phyloP scores from a whole-genome alignment of 1,140 invertebrate genomes.

The Lasioglossum baleicum region DNA sequence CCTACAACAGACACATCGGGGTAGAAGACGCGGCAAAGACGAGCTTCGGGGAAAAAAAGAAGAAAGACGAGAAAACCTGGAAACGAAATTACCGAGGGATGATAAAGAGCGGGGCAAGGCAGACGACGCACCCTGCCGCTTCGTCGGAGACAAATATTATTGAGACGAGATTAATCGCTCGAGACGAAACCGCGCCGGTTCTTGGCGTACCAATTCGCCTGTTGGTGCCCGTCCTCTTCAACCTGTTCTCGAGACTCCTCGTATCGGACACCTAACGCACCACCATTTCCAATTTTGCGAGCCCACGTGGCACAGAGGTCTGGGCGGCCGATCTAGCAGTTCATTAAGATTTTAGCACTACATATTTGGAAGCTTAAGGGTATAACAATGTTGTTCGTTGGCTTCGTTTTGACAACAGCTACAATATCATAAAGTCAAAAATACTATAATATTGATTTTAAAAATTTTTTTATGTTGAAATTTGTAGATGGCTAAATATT shows the following conservation, averaged over 20 bases:
- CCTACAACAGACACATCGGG: background rate
- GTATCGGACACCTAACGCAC: background rate
- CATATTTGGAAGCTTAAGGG: too few relatives aligned
- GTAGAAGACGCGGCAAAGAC: background rate
- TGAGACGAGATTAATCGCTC: slow-evolving; percentile 62
- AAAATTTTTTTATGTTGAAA: too few relatives aligned
- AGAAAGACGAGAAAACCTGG: background rate
- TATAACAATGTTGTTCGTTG: too few relatives aligned
- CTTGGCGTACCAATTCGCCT: slow-evolving; percentile 3
- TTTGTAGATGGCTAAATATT: too few relatives aligned
- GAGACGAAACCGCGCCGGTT: slow-evolving; percentile 31
- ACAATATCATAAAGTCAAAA: too few relatives aligned
- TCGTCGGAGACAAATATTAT: slow-evolving; percentile 62
- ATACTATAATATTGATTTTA: too few relatives aligned
- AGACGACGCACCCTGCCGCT: slow-evolving; percentile 1
- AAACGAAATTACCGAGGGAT: slow-evolving; percentile 51
- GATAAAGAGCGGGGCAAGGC: slow-evolving; percentile 6
- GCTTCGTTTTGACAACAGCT: too few relatives aligned
- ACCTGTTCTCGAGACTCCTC: background rate
- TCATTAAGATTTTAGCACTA: too few relatives aligned
- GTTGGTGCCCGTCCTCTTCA: background rate
- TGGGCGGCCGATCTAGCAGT: too few relatives aligned
- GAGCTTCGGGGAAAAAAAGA: background rate
- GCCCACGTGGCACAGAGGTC: too few relatives aligned
- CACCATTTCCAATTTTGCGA: background rate